Conservation (phyloP, 2,888 invertebrate species). For the Habroteleia sp. region DNA sequence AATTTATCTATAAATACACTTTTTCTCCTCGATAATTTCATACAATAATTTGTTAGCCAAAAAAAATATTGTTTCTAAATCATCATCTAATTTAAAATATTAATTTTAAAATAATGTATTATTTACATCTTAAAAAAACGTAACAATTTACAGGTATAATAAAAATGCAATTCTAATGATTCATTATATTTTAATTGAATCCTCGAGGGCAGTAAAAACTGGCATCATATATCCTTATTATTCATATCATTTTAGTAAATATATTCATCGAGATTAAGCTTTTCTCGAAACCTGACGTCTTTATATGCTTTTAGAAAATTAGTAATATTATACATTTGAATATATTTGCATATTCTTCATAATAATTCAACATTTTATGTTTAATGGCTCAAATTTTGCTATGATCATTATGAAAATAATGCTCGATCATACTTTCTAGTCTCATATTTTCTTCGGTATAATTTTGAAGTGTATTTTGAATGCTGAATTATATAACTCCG, state of each 20-base stretch:
- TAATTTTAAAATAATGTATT: too few species aligned
- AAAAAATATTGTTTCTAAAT: too few species aligned
- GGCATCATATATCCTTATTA: slow-evolving; percentile 19
- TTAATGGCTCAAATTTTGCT: neutral
- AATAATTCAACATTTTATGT: slow-evolving; percentile 9
- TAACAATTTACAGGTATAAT: too few species aligned
- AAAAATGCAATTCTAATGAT: slow-evolving; percentile 28
- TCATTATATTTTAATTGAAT: slow-evolving; percentile 40
- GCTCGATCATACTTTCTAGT: neutral
- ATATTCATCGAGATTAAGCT: slow-evolving; percentile 24
- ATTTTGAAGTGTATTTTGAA: too few species aligned
- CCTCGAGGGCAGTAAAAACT: slow-evolving; percentile 27
- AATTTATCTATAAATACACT: too few species aligned
- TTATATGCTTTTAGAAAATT: slow-evolving; percentile 24
- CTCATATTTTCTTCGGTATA: too few species aligned
- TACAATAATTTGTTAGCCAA: too few species aligned
- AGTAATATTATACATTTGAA: slow-evolving; percentile 23
- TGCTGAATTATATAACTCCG: too few species aligned
- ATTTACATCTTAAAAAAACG: too few species aligned
- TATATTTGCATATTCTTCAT: slow-evolving; percentile 17
- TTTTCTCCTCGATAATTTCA: too few species aligned
- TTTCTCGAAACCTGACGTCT: slow-evolving; percentile 16
- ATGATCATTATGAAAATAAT: slow-evolving; percentile 2
- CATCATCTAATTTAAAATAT: too few species aligned
- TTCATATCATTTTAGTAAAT: slow-evolving; percentile 31